phyloP scores from a whole-genome alignment of 2,797 vertebrate genomes.

The Delichon dasypus region DNA sequence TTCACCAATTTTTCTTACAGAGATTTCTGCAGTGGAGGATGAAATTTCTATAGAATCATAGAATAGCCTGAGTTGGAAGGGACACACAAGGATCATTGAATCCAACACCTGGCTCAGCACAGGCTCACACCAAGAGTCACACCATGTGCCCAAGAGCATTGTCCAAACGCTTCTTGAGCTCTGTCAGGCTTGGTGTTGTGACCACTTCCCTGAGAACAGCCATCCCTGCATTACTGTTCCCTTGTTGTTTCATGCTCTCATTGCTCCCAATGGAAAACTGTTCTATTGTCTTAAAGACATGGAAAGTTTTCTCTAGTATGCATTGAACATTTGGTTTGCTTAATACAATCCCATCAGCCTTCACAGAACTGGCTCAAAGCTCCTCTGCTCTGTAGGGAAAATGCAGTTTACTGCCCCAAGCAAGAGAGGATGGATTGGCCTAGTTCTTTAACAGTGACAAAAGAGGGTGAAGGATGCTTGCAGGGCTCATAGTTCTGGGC shows the following conservation, averaged over 20 bases:
- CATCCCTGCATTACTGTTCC: neutral
- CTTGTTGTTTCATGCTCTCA: neutral
- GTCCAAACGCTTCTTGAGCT: neutral
- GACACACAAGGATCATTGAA: neutral
- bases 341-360: neutral
- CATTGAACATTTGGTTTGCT: neutral
- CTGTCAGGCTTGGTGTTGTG: neutral
- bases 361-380: neutral
- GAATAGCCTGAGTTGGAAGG: neutral
- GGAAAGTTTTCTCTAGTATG: neutral
- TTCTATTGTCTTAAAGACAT: neutral
- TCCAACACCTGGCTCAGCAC: neutral
- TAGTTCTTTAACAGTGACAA: neutral
- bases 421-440: neutral
- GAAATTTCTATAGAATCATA: neutral
- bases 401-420: neutral
- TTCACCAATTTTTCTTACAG: neutral
- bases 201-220: neutral
- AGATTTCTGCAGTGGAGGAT: neutral
- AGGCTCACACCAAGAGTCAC: neutral
- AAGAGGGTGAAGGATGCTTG: neutral
- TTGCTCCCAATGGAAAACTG: neutral
- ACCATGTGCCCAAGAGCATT: neutral
- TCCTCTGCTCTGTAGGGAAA: neutral
- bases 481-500: neutral